phyloP scores from a whole-genome alignment of 2,113 vertebrate species.

The Proteles cristata region DNA sequence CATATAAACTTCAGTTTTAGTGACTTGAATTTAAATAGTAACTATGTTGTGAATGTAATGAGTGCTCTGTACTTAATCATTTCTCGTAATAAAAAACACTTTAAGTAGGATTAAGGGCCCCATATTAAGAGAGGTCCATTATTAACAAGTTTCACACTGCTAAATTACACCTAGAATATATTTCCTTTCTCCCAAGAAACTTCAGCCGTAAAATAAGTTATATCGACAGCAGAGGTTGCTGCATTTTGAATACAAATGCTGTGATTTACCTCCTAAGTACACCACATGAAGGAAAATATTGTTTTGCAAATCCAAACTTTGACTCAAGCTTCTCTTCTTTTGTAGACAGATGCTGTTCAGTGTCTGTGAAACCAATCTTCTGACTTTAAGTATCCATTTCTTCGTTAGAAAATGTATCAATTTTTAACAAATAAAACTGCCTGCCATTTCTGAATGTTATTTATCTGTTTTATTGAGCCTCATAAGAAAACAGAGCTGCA shows the following conservation, averaged over 20 bases:
- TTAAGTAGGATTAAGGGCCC: constrained; percentile 53
- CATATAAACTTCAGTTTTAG: constrained; percentile 58
- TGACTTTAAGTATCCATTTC: neutral
- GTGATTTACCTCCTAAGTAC: neutral
- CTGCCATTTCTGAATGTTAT: neutral
- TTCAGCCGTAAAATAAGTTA: constrained; percentile 3
- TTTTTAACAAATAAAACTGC: constrained; percentile 4
- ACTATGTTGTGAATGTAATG: constrained; percentile 37
- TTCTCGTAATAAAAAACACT: constrained; percentile 70
- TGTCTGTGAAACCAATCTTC: constrained; percentile 13
- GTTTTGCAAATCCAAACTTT: neutral
- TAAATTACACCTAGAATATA: neutral
- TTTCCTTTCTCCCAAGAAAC: neutral
- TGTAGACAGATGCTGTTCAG: neutral
- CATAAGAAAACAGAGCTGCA: neutral
- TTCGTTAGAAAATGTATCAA: neutral
- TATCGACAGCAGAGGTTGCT: neutral
- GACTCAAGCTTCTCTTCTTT: neutral
- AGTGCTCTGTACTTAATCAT: constrained; percentile 58
- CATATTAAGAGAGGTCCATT: constrained; percentile 35
- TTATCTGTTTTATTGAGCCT: neutral
- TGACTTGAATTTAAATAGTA: constrained; percentile 58
- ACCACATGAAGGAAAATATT: neutral
- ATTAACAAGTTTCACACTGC: constrained; percentile 40
- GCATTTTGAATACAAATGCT: neutral